phyloP scores from a whole-genome alignment of 1,140 invertebrate species.

The Drosophila pectinifera region DNA sequence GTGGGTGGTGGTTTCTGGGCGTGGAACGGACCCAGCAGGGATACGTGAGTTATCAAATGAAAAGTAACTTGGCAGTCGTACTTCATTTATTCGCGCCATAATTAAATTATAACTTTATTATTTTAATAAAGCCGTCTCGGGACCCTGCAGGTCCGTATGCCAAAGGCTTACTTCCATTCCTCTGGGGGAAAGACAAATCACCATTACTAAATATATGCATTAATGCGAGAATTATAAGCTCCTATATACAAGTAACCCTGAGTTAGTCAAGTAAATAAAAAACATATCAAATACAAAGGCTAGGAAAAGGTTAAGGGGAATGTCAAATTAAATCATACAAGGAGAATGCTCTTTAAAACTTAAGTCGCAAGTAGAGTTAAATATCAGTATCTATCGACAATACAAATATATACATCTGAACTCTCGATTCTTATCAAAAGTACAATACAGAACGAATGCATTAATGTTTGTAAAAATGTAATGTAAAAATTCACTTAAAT shows the following conservation, averaged over 20 bases:
- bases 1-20: constrained; percentile 22
- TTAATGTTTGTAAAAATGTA: too few relatives aligned
- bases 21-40: constrained; percentile 14
- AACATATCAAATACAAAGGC: not conserved
- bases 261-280: not conserved
- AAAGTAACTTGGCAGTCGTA: constrained; percentile 74
- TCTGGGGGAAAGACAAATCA: constrained; percentile 38
- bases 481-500: too few relatives aligned
- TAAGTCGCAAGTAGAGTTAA: not conserved
- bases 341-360: not conserved
- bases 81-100: constrained; percentile 66
- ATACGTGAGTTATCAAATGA: constrained; percentile 83
- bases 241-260: constrained; percentile 5
- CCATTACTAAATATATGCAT: constrained; percentile 25
- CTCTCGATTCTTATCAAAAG: too few relatives aligned
- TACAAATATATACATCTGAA: too few relatives aligned
- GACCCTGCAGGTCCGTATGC: constrained; percentile 37
- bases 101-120: constrained; percentile 84
- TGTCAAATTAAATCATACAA: too few relatives aligned
- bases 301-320: too few relatives aligned
- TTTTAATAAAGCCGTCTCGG: constrained; percentile 77
- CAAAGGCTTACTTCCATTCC: constrained; percentile 22
- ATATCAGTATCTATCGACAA: not conserved
- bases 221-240: constrained; percentile 50
- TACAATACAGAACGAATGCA: too few relatives aligned